Base-by-base conservation (phyloP, 2,888 invertebrate genomes). In the Philhelius pedissequus region DNA sequence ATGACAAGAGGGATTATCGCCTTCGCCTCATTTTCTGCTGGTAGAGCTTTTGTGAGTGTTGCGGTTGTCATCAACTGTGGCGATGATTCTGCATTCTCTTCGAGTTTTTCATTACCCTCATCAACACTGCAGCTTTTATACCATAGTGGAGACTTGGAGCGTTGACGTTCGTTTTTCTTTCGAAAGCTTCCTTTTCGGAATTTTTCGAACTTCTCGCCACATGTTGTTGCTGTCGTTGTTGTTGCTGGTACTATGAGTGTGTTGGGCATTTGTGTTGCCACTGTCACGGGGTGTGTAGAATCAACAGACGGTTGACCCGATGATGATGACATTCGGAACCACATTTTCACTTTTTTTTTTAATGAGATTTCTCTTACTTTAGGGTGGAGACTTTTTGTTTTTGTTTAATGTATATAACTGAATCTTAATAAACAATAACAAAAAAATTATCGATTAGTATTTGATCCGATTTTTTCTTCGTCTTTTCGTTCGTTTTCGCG, bases 91-190 rank as follows among this genome's bases (percentile, higher is more conserved):
- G 13, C 6, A 15, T 58, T 50, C 35, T 74, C 73, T 45, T 78
- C 50, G 18, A 20, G 13, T 45, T 66, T 60, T 15, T 66, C 74
- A n/a, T 8, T 15, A 18, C 32, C 38, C 66, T 87, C 86, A 13
- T 84, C 84, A 71, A 86, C 52, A 84, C 86, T 84, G 80, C 54
- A 80, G 56, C 70, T 86, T 78, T 82, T 78, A 27, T 87, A 68
- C 86, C 77, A 73, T 27, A 87, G 86, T 56, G 89, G 87, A 69
- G 89, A 88, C 87, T 89, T 87, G 43, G 89, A 87, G 52, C 88
- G 87, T 50, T 86, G 87, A 13, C 86, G 77, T 9, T 81, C 62
- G 35, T 68, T 76, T 56, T 73, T 86, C 56, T 86, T 87, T 25
- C 86, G 87, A 58, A 87, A 86, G 74, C 87, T 87, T 54, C 87